Base-by-base conservation (phyloP, 1,140 invertebrate genomes). In the Ladona fulva region DNA sequence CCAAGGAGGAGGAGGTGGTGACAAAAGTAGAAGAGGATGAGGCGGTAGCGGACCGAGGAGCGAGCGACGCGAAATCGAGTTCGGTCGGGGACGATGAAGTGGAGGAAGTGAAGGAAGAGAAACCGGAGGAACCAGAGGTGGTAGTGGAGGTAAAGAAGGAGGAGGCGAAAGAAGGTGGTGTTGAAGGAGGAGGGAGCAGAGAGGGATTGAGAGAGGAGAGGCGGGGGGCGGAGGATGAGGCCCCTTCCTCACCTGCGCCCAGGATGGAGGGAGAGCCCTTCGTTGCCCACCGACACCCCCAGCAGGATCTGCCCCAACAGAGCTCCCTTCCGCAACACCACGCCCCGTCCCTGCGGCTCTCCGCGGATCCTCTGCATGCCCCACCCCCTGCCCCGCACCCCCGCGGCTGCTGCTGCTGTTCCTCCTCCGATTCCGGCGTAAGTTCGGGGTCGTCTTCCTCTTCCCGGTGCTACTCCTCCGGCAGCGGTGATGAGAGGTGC, bases 211-310 rank as follows among this genome's bases (percentile, higher is more conserved):
- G 25, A 81, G 85, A 85, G 80, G 84, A 85, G 83, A 84, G 86
- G 37, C 84, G 84, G 19, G 84, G 80, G 78, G 83, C 84, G 80
- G 84, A 86, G 83, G 86, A 86, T 84, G 86, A 86, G 80, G 85
- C 85, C 76, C 85, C 85, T 75, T 82, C 86, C 44, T 85, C 86
- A 78, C 81, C 86, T 80, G 83, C 85, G 76, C 85, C 85, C 77
- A 84, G 85, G 76, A 80, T 87, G 78, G 85, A 85, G 80, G 85
- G 86, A 79, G 82, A 82, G 77, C 81, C 83, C 80, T 78, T 81
- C 78, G 81, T 82, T 78, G 52, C 81, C 80, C 74, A 81, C 78
- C 77, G 25, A 3, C 78, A 80, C 0, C 81, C 82, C 24, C 82
- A 82, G 25, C 82, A 79, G 81, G 29, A 79, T 22, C 76, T 76